Percentiles rank a stretch among this genome's conserved stretches.
Conservation (phyloP, 1,140 invertebrate species). For the Cydia amplana region DNA sequence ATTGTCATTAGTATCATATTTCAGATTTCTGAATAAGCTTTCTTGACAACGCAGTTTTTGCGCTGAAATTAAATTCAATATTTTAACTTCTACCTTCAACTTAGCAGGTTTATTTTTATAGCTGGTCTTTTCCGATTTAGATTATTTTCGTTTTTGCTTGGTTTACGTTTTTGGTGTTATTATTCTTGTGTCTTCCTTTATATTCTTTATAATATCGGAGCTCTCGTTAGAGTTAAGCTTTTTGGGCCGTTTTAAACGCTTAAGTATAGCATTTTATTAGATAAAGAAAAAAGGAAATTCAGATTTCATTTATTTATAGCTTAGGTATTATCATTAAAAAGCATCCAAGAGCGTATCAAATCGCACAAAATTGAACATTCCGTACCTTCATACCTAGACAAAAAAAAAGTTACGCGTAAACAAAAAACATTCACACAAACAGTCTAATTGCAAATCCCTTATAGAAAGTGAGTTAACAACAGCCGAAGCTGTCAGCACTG, state of each 20-base stretch:
- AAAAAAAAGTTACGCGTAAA: too few species aligned
- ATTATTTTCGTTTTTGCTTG: background rate
- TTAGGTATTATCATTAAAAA: too few species aligned
- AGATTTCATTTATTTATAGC: too few species aligned
- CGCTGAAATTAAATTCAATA: background rate
- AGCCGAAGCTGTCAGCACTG: slow-evolving; percentile 17
- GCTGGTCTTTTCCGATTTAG: slow-evolving; percentile 7
- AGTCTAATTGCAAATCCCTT: background rate
- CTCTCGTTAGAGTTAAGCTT: background rate
- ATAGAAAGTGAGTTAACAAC: background rate
- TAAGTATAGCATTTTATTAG: too few species aligned
- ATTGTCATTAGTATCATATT: background rate
- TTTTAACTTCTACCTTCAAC: background rate
- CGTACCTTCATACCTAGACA: too few species aligned
- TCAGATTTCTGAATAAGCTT: background rate
- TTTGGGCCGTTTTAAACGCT: background rate
- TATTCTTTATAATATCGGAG: background rate
- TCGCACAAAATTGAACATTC: too few species aligned
- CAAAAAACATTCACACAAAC: background rate
- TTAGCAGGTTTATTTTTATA: slow-evolving; percentile 4
- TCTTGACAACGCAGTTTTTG: background rate
- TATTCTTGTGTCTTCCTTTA: background rate
- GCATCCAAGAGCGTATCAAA: too few species aligned
- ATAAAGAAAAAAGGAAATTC: too few species aligned
- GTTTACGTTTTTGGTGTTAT: background rate